These are phyloP conservation scores for Chloroceryle aenea DNA, from an alignment of 2,113 vertebrate genomes.

Conservation along the genomic window DNA sequence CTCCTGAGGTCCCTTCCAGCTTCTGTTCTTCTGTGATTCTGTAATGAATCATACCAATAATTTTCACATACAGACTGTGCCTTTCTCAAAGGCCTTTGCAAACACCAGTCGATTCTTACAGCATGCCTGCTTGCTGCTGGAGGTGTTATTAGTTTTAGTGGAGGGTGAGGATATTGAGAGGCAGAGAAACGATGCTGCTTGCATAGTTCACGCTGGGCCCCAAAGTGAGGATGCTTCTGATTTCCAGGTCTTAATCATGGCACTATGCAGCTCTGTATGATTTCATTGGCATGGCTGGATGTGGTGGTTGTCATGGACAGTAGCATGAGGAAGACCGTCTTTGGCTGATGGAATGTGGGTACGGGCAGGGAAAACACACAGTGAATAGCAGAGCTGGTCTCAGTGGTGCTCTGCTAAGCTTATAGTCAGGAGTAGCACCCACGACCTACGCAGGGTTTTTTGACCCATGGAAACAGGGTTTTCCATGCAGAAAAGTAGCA, in stretches of 20 bases:
- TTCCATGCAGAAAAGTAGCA: not conserved
- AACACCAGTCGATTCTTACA: constrained; percentile 64
- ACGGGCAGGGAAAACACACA: not conserved
- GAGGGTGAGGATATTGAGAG: constrained; percentile 27
- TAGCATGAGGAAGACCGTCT: not conserved
- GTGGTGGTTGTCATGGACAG: not conserved
- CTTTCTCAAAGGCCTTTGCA: constrained; percentile 65
- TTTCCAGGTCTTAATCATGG: not conserved
- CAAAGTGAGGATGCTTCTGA: not conserved
- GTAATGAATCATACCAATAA: constrained; percentile 74
- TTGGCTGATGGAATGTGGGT: not conserved
- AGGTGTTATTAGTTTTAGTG: constrained; percentile 54
- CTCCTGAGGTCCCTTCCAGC: too few relatives aligned
- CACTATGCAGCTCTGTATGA: accelerated
- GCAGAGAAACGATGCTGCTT: not conserved
- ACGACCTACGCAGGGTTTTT: not conserved
- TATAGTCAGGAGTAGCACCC: not conserved
- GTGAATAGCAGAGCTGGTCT: not conserved
- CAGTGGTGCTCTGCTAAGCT: not conserved
- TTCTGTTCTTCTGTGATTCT: too few relatives aligned
- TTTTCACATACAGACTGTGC: constrained; percentile 64
- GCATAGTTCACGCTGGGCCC: not conserved
- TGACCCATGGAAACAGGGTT: not conserved
- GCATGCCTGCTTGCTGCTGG: constrained; percentile 39
- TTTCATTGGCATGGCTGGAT: not conserved